Conservation (phyloP, 1,140 invertebrate genomes). For the Platorchestia sp. region DNA sequence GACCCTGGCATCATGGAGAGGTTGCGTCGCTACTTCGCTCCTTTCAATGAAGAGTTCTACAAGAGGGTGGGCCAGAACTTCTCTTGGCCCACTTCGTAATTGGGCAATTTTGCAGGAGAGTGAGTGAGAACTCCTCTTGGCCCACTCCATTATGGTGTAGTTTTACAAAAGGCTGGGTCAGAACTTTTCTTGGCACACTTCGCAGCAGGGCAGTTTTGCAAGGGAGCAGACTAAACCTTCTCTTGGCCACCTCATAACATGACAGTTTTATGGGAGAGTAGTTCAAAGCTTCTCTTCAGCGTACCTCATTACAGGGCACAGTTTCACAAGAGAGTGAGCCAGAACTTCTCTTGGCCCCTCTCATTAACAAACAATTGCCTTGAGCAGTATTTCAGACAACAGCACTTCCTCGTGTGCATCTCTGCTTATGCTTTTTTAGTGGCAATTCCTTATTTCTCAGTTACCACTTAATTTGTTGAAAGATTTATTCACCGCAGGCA, state of each 20-base stretch:
- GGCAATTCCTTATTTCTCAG: neutral
- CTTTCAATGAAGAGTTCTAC: constrained; percentile 93
- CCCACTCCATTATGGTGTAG: constrained; percentile 67
- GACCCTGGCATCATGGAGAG: constrained; percentile 79
- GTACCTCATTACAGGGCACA: no score
- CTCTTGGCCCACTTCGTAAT: constrained; percentile 78
- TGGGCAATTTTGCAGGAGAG: no score
- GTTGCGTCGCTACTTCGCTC: constrained; percentile 89
- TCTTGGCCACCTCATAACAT: neutral
- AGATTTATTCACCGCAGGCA: neutral
- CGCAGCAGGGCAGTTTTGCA: neutral
- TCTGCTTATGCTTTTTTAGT: no score
- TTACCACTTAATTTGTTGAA: neutral
- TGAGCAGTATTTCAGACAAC: neutral
- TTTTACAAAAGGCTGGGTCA: no score
- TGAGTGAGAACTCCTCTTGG: constrained; percentile 93
- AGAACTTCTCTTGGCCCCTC: neutral
- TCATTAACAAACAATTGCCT: neutral
- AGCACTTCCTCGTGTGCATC: neutral
- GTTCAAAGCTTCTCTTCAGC: no score
- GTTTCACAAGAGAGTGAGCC: neutral
- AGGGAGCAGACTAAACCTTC: neutral
- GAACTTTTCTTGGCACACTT: no score
- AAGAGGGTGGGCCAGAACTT: constrained; percentile 90
- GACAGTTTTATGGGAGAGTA: no score